Conservation (phyloP, 92 coral and sea anemone genomes). For the Siderastrea siderea region DNA sequence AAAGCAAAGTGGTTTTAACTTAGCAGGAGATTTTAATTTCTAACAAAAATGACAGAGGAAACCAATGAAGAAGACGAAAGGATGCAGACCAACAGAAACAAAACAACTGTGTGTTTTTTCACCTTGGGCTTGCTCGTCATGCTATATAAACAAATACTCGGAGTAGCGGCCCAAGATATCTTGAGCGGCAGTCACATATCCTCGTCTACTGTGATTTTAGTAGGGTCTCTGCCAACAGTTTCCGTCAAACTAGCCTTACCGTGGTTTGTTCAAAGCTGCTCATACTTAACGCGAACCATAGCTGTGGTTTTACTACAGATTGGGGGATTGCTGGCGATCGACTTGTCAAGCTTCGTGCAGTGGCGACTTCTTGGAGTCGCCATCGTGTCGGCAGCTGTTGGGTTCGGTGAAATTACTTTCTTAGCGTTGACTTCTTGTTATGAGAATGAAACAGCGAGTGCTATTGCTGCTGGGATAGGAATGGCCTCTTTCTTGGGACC, state of each 20-base stretch:
- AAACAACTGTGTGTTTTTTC: constrained; percentile 46
- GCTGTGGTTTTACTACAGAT: constrained; percentile 24
- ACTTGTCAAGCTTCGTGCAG: constrained; percentile 27
- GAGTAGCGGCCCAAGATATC: constrained; percentile 65
- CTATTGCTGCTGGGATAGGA: constrained; percentile 83
- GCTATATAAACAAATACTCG: constrained; percentile 65
- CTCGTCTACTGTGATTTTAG: constrained; percentile 66
- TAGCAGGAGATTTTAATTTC: not conserved
- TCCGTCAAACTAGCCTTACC: constrained; percentile 63
- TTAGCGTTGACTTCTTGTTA: constrained; percentile 78
- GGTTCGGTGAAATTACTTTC: constrained; percentile 70
- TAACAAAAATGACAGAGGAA: not conserved
- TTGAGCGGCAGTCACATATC: constrained; percentile 70
- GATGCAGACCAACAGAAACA: not conserved
- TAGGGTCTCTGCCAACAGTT: constrained; percentile 63
- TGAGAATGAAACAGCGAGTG: constrained; percentile 66
- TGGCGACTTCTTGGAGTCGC: constrained; percentile 62
- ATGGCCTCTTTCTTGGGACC: constrained; percentile 73
- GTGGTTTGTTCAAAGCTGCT: constrained; percentile 70
- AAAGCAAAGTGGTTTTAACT: no score
- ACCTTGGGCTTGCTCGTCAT: constrained; percentile 66
- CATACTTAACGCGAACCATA: constrained; percentile 44
- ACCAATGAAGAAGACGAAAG: not conserved
- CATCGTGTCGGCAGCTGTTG: constrained; percentile 62
- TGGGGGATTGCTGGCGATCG: constrained; percentile 47